Evolutionary conservation across 2,888 invertebrate genomes (phyloP).

Genomic region (Mycalesis mineus): DNA sequence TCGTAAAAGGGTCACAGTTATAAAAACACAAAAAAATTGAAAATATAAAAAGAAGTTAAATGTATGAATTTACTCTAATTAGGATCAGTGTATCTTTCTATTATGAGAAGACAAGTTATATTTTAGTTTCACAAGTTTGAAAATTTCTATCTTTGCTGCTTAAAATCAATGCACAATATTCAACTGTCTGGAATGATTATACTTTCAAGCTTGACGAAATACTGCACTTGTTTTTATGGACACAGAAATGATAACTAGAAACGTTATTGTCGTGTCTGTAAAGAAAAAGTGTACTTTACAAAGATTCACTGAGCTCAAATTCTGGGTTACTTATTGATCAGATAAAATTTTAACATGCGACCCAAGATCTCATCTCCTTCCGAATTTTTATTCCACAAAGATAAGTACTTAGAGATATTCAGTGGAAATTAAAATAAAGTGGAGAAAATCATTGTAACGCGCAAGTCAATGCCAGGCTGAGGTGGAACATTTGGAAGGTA

Average conservation of each 20-base stretch:
- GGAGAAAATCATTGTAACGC: no score
- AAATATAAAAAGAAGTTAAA: not conserved
- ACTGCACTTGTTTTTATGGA: not conserved
- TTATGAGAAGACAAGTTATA: no score
- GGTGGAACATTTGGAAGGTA: no score
- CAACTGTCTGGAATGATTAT: no score
- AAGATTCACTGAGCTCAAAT: not conserved
- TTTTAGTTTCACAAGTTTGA: no score
- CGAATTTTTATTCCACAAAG: conserved; percentile 36
- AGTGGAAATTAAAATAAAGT: not conserved
- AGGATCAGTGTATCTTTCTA: no score
- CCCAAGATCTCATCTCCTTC: conserved; percentile 39
- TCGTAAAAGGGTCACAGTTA: conserved; percentile 2
- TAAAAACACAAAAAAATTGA: not conserved
- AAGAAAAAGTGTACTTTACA: no score
- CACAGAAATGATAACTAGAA: not conserved
- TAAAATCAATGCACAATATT: no score
- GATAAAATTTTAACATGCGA: not conserved
- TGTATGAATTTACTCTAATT: no score
- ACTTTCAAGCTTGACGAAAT: not conserved
- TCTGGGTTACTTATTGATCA: not conserved
- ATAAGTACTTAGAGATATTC: conserved; percentile 35
- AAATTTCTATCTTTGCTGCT: no score
- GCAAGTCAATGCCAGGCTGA: no score
- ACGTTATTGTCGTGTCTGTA: not conserved